Base-by-base conservation (phyloP, 2,113 vertebrate species). In the Sigmodon hispidus region DNA sequence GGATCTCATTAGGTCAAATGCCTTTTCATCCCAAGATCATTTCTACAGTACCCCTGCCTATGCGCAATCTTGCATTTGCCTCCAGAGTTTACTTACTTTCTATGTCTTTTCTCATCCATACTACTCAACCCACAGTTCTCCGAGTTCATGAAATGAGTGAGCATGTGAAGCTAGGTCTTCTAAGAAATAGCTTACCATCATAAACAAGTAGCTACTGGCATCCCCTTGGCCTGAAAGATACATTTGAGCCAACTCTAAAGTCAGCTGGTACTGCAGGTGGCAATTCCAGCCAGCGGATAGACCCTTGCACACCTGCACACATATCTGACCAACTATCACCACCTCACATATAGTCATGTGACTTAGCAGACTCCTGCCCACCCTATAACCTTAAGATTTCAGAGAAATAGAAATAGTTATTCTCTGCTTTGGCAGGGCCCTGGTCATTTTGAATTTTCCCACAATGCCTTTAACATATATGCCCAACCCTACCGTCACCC, bases 101-200 rank as follows among this genome's bases (percentile, higher is more conserved):
- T 61, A 26, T 69, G 1, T 63, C 12, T 85, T 80, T 92, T 91
- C 52, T 90, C 61, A n/a, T 48, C 26, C 15, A 48, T 43, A 79
- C 92, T 69, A 75, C 2, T 84, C 3, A 24, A 55, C 77, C 72
- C 79, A 40, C 70, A 21, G 31, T 73, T 83, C 83, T 75, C 75
- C 85, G 69, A 48, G 61, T 73, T 92, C 80, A 5, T 77, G 7
- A 93, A 81, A 67, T 48, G 19, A 93, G 59, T 43, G n/a, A 94
- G 19, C 29, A 45, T 40, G 55, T 57, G 24, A 65, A 16, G 1
- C 26, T 63, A 26, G 65, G 21, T 86, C 89, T 80, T 77, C 67
- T 81, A 85, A 87, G 0, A n/a, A 59, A 5, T 52, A 40, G 67
- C 69, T 90, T 69, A n/a, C 7, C 24, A 57, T 63, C 7, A 1